Evolutionary conservation across 2,888 invertebrate species (phyloP).

Genomic region (Leptinotarsa rubiginosa): DNA sequence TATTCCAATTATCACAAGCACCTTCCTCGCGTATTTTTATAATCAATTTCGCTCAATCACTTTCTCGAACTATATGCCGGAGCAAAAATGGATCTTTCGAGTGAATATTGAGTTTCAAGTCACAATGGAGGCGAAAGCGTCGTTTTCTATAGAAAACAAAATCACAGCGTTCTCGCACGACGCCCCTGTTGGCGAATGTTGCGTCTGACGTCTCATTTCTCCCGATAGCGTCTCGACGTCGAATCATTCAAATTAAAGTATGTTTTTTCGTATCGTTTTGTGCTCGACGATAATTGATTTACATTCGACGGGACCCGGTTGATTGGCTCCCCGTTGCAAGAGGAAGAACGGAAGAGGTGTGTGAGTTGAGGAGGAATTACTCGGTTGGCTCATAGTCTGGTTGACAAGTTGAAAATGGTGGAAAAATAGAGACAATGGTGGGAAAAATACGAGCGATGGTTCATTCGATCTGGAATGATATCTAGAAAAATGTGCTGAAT

Average conservation of each 20-base stretch:
- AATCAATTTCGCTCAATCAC: slow-evolving; percentile 24
- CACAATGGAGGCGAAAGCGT: slow-evolving; percentile 21
- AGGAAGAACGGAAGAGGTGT: not conserved
- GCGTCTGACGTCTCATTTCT: slow-evolving; percentile 47
- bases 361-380: not conserved
- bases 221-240: slow-evolving; percentile 30
- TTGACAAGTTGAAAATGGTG: no score
- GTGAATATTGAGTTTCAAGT: slow-evolving; percentile 24
- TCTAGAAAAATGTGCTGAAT: no score
- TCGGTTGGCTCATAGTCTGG: no score
- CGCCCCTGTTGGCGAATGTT: slow-evolving; percentile 43
- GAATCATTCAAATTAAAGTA: slow-evolving; percentile 37
- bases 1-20: slow-evolving; percentile 16
- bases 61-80: not conserved
- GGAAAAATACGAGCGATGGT: no score
- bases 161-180: slow-evolving; percentile 20
- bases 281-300: slow-evolving; percentile 13
- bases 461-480: no score
- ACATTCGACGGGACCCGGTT: not conserved
- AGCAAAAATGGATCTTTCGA: slow-evolving; percentile 24
- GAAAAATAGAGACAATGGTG: no score
- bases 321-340: not conserved
- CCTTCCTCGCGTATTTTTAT: slow-evolving; percentile 5
- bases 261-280: slow-evolving; percentile 24
- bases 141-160: slow-evolving; percentile 26